phyloP scores from a whole-genome alignment of 2,113 vertebrate genomes.

The Donacobius atricapilla region DNA sequence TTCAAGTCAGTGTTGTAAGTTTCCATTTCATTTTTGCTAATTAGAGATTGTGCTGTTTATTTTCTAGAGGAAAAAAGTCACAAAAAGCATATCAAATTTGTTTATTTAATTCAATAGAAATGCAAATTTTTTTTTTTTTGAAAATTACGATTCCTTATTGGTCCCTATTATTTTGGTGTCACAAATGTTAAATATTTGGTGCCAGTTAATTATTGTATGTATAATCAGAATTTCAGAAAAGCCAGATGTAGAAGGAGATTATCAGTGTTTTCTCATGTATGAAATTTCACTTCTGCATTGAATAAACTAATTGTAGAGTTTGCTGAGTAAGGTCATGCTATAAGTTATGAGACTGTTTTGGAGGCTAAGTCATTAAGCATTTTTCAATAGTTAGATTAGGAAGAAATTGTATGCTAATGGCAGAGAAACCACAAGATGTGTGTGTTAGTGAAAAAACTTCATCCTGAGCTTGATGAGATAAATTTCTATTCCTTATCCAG shows the following conservation, averaged over 20 bases:
- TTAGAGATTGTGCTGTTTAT: conserved; percentile 11
- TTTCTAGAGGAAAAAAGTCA: not conserved
- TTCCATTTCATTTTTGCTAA: conserved; percentile 32
- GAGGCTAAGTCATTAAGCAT: not conserved
- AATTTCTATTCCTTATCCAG: not conserved
- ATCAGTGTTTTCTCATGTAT: not conserved
- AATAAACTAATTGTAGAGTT: not conserved
- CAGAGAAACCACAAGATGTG: not conserved
- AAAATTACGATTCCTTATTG: not conserved
- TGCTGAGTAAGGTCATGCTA: not conserved
- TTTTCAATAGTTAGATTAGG: not conserved
- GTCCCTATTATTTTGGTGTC: conserved; percentile 31
- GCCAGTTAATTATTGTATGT: not conserved
- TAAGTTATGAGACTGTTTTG: not conserved
- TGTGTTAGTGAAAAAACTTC: not conserved
- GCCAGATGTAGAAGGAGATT: not conserved
- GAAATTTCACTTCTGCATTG: not conserved
- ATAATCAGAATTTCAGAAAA: conserved; percentile 15
- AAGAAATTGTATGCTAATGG: not conserved
- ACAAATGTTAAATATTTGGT: conserved; percentile 48
- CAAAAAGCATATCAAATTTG: not conserved
- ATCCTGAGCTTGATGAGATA: not conserved
- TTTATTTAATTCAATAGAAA: not conserved
- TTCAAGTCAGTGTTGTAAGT: conserved; percentile 53
- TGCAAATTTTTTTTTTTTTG: not conserved